phyloP scores from a whole-genome alignment of 2,888 invertebrate genomes.

The Bombylius major region DNA sequence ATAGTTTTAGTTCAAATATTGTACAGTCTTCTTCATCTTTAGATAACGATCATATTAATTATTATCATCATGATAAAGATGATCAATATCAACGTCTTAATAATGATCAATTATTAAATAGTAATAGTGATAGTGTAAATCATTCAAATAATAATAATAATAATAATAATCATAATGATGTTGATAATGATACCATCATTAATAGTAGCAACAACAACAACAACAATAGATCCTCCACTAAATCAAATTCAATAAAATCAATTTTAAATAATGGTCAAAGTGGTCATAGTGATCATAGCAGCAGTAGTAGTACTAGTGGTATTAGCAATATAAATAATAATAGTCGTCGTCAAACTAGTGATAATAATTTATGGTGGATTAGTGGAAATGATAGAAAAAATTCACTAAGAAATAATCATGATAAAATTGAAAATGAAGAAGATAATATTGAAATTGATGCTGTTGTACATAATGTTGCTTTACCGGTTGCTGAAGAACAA shows the following conservation, averaged over 20 bases:
- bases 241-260: not conserved
- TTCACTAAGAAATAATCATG: not conserved
- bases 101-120: not conserved
- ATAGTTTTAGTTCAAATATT: too few species aligned
- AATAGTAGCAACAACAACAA: not conserved
- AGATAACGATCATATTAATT: too few species aligned
- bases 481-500: constrained; percentile 6
- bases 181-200: not conserved
- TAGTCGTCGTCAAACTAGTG: not conserved
- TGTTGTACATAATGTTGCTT: not conserved
- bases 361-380: too few species aligned
- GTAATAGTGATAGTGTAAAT: not conserved
- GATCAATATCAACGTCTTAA: not conserved
- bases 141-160: not conserved
- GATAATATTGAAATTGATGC: not conserved
- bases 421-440: not conserved
- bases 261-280: not conserved
- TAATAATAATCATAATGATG: not conserved
- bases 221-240: not conserved
- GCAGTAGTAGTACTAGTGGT: too few species aligned
- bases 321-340: not conserved
- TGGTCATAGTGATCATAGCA: not conserved
- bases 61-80: too few species aligned
- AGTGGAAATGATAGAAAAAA: too few species aligned
- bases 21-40: too few species aligned